These are phyloP conservation scores for Myotis brandtii DNA, from an alignment of 2,113 vertebrate genomes.

Conservation along the genomic window DNA sequence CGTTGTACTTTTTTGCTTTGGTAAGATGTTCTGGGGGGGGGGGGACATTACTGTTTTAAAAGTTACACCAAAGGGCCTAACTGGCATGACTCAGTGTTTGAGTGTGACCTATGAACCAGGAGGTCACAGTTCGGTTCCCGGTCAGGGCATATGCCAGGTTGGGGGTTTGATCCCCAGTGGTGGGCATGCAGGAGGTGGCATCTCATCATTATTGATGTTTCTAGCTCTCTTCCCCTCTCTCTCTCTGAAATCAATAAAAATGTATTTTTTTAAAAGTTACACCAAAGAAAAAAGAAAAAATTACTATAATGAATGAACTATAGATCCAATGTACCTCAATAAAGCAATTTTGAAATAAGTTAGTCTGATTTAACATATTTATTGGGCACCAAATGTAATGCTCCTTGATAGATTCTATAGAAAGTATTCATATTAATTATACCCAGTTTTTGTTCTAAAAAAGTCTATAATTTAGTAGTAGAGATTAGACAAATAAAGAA, in stretches of 20 bases:
- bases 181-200: too few species aligned
- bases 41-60: not conserved
- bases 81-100: too few species aligned
- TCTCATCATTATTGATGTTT: too few species aligned
- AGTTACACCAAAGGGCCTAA: not conserved
- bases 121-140: too few species aligned
- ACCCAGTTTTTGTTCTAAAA: not conserved
- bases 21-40: not conserved
- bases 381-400: not conserved
- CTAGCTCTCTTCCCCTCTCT: too few species aligned
- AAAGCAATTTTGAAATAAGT: slow-evolving; percentile 7
- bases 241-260: too few species aligned
- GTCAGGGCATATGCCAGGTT: too few species aligned
- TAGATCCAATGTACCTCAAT: not conserved
- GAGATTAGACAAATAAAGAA: not conserved
- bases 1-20: not conserved
- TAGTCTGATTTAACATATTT: not conserved
- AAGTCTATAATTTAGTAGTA: not conserved
- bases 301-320: not conserved
- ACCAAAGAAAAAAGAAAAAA: slow-evolving; percentile 36
- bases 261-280: not conserved
- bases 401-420: not conserved
- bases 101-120: too few species aligned
- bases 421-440: slow-evolving; percentile 5
- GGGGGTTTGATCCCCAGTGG: too few species aligned